phyloP scores from a whole-genome alignment of 2,113 vertebrate genomes.

The Rhipidura dahli region DNA sequence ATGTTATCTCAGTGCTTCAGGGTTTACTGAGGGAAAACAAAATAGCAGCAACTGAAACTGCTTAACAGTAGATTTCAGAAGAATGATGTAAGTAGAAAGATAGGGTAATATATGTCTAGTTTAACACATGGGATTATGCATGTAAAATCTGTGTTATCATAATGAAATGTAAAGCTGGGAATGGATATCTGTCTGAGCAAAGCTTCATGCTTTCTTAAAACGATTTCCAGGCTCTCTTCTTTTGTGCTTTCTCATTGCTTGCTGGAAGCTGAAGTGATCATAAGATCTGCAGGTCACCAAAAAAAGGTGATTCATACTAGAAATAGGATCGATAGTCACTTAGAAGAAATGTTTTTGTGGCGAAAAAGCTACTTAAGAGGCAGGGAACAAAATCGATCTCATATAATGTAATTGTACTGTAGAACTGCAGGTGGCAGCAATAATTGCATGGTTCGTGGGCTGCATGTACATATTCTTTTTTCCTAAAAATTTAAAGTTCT shows the following conservation, averaged over 20 bases:
- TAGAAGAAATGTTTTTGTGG: not conserved
- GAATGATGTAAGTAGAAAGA: not conserved
- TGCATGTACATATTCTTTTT: accelerated
- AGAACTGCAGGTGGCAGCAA: constrained; percentile 47
- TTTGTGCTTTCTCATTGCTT: not conserved
- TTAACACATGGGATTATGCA: not conserved
- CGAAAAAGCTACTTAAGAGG: not conserved
- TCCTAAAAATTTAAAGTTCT: not conserved
- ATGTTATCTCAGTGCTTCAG: not conserved
- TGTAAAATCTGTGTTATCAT: not conserved
- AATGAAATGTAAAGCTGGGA: constrained; percentile 7
- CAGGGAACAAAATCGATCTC: not conserved
- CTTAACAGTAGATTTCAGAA: not conserved
- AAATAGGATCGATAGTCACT: not conserved
- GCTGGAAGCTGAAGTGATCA: not conserved
- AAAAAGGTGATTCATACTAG: not conserved
- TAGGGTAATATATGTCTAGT: not conserved
- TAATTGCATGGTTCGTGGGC: not conserved
- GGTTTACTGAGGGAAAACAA: not conserved
- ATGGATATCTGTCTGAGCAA: not conserved
- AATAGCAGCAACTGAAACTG: not conserved
- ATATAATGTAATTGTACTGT: not conserved
- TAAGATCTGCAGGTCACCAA: not conserved
- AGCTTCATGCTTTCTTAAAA: not conserved
- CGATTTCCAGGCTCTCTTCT: not conserved